Evolutionary conservation across 1,140 invertebrate species (phyloP).

Genomic region (Lycorma delicatula): DNA sequence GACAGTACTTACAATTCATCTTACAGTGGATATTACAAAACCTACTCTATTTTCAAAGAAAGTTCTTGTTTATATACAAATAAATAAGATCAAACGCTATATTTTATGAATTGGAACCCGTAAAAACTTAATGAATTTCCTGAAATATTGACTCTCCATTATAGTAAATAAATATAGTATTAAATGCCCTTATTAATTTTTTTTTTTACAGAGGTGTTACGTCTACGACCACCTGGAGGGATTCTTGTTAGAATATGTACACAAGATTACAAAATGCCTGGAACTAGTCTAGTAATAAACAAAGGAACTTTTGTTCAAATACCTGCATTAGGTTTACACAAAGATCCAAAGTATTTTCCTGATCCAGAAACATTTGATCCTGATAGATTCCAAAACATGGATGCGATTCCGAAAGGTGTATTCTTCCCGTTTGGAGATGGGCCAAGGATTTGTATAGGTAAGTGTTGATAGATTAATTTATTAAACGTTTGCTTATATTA

Average conservation of each 20-base stretch:
- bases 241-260: constrained; percentile 32
- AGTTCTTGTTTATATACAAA: too few species aligned
- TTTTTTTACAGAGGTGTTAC: background rate
- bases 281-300: constrained; percentile 37
- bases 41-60: too few species aligned
- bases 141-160: too few species aligned
- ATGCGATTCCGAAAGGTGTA: constrained; percentile 34
- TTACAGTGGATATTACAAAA: too few species aligned
- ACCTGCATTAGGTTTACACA: constrained; percentile 47
- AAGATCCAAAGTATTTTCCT: constrained; percentile 47
- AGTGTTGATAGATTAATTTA: too few species aligned
- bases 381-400: constrained; percentile 41
- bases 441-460: constrained; percentile 51
- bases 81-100: too few species aligned
- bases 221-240: background rate
- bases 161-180: too few species aligned
- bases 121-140: too few species aligned
- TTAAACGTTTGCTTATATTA: too few species aligned
- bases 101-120: too few species aligned
- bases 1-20: too few species aligned
- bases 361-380: constrained; percentile 46
- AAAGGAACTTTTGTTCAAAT: constrained; percentile 46
- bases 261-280: constrained; percentile 42
- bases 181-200: too few species aligned
- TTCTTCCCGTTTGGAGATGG: constrained; percentile 53